A percentile compares a stretch with the other conserved stretches of the same genome.
These are phyloP conservation scores for Rutilus rutilus DNA, from an alignment of 2,113 vertebrate species.

Conservation along the genomic window DNA sequence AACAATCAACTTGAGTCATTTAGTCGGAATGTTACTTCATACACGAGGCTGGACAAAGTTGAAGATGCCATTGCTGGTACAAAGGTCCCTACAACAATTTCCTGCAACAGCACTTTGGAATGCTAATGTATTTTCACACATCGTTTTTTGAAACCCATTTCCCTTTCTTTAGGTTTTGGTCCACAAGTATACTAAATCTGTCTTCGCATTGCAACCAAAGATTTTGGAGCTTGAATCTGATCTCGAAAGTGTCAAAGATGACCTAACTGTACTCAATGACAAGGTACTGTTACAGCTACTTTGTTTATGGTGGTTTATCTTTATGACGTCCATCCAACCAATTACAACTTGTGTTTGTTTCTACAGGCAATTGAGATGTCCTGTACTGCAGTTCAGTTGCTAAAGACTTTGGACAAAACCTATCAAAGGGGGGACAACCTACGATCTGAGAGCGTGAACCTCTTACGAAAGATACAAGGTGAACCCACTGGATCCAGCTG, in stretches of 20 bases:
- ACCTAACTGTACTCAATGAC: constrained; percentile 76
- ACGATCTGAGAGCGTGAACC: constrained; percentile 71
- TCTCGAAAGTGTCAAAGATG: constrained; percentile 65
- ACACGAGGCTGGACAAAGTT: constrained; percentile 72
- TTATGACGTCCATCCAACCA: neutral
- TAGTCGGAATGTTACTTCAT: constrained; percentile 40
- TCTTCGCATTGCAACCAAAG: constrained; percentile 70
- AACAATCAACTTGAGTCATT: constrained; percentile 74
- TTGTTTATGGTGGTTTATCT: neutral
- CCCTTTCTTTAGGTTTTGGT: constrained; percentile 73
- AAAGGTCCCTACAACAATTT: constrained; percentile 70
- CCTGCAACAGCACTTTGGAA: neutral
- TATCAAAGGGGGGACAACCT: constrained; percentile 72
- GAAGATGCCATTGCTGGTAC: constrained; percentile 72
- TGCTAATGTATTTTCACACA: neutral
- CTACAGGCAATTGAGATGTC: constrained; percentile 58
- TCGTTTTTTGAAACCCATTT: neutral
- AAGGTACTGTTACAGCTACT: constrained; percentile 69
- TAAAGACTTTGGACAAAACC: constrained; percentile 70
- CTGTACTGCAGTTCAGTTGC: constrained; percentile 70
- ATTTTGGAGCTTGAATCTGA: constrained; percentile 75
- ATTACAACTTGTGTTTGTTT: neutral
- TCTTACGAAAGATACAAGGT: constrained; percentile 78
- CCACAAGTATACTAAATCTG: constrained; percentile 65
- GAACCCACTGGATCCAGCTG: constrained; percentile 43